A percentile compares a stretch with the other conserved stretches of the same genome.
Conservation (phyloP, 2,113 vertebrate species). For the Phaetusa simplex region DNA sequence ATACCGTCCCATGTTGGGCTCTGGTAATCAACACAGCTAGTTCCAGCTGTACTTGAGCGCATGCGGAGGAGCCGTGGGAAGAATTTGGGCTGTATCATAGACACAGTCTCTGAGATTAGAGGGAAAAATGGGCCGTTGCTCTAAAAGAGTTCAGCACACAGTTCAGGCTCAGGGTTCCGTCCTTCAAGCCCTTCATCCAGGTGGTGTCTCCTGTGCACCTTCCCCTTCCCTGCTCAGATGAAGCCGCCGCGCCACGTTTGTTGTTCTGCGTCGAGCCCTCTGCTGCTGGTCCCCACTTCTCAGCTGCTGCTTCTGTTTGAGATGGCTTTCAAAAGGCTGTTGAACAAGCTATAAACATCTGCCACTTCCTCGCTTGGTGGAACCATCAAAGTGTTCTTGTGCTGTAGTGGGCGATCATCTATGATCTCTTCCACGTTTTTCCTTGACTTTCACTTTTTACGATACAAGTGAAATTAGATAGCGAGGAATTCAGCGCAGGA, state of each 20-base stretch:
- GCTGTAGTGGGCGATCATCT: background rate
- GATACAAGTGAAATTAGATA: background rate
- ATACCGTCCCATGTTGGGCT: rapidly evolving
- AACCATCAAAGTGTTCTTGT: background rate
- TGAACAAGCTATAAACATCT: background rate
- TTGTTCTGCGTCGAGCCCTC: background rate
- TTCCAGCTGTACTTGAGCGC: background rate
- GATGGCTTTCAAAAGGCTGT: background rate
- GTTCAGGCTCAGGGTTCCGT: background rate
- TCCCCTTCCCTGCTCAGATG: background rate
- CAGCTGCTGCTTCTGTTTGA: background rate
- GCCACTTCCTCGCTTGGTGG: background rate
- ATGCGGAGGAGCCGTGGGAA: background rate
- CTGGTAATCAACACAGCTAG: background rate
- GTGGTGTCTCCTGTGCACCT: background rate
- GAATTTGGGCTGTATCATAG: background rate
- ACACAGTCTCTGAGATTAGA: background rate
- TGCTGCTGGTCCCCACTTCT: background rate
- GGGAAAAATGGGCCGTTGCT: background rate
- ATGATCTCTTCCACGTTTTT: background rate
- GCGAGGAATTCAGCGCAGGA: background rate
- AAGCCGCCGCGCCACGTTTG: rapidly evolving
- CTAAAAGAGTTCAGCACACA: background rate
- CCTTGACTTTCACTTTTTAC: background rate
- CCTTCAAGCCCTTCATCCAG: background rate